A percentile compares a stretch with the other conserved stretches of the same genome.
Conservation (phyloP, 2,113 vertebrate genomes). For the Syngnathus scovelli region DNA sequence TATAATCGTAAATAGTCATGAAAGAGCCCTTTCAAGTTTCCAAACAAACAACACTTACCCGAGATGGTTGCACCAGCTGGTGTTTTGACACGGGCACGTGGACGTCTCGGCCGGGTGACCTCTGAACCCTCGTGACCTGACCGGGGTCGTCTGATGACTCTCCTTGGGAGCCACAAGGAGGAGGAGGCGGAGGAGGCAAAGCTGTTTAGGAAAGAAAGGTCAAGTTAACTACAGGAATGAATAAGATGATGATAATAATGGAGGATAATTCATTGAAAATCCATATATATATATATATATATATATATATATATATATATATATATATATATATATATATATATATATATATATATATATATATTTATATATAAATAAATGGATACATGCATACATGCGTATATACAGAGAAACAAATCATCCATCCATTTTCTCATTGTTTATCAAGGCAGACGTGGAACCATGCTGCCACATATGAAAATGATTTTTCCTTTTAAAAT, state of each 20-base stretch:
- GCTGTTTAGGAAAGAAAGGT: constrained; percentile 15
- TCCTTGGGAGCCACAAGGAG: constrained; percentile 56
- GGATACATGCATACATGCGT: no score
- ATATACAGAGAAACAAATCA: no score
- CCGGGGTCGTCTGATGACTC: constrained; percentile 63
- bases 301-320: no score
- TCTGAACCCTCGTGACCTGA: constrained; percentile 64
- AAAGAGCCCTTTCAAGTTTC: background rate
- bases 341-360: no score
- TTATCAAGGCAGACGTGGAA: background rate
- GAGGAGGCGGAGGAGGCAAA: constrained; percentile 14
- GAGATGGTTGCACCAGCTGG: constrained; percentile 76
- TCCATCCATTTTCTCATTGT: no score
- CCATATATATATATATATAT: no score
- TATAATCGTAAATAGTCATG: background rate
- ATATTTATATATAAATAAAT: no score
- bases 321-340: no score
- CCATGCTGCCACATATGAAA: background rate
- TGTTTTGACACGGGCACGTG: constrained; percentile 65
- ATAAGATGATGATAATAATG: constrained; percentile 23
- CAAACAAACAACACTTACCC: constrained; percentile 51
- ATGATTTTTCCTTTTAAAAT: background rate
- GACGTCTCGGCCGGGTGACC: constrained; percentile 42
- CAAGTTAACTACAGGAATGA: constrained; percentile 23
- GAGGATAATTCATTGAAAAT: background rate